Evolutionary conservation across 1,140 invertebrate species (phyloP), one percentile per base, ranked within the genome.

Genomic region (Pararge aegeria): DNA sequence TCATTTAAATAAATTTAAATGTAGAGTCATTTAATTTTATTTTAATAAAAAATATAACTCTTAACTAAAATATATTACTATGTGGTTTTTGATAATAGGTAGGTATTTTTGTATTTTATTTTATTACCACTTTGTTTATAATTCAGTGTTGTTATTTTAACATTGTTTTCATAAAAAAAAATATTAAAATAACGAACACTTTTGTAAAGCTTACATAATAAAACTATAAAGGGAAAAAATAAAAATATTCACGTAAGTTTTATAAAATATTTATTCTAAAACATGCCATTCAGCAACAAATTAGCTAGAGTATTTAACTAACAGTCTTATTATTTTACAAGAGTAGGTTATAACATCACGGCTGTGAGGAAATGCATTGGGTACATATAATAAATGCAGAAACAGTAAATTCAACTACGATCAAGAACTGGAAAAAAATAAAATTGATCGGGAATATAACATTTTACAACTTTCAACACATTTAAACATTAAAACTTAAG

Each of bases 271-370:
- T 73, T 84, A 83, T 80, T 87, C 66, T 80, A 83, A n/a, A 70
- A 75, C 62, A 75, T 75, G 68, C 73, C 64, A 69, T 72, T 66
- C 73, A 76, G 75, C 74, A 79, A 82, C 72, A 85, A 34, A 74
- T 80, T 79, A 77, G 68, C 83, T 82, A 83, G 78, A 87, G 81
- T 85, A 87, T 85, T 84, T 70, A 81, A 65, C 83, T 89, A 89
- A 87, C 86, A 89, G 86, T 89, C 86, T 89, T 83, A 84, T 83
- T 86, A 82, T 78, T 80, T 88, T 86, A 86, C 69, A 83, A 80
- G 80, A 89, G 83, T 83, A 87, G 80, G 82, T 37, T n/a, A n/a
- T n/a, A 46, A 82, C 73, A 73, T 81, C 73, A 75, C 46, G 20
- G 18, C 42, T 1, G 71, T 75, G 61, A 66, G 59, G 68, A 87